phyloP scores from a whole-genome alignment of 2,113 vertebrate species.

The Brachionichthys hirsutus region DNA sequence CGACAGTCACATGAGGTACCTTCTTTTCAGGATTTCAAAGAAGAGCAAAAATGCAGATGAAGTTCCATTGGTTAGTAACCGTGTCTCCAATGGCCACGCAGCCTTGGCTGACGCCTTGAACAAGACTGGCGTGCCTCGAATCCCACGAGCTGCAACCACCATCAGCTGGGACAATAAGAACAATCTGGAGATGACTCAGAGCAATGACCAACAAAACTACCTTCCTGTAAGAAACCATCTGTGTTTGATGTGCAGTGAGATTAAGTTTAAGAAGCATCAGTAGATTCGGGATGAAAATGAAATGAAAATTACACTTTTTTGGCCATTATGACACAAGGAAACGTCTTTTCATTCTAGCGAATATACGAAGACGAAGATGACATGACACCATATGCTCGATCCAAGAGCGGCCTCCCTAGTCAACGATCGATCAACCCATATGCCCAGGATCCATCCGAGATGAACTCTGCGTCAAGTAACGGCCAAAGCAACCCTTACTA shows the following conservation, averaged over 20 bases:
- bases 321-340: not conserved
- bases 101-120: not conserved
- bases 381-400: not conserved
- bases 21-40: no score
- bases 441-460: not conserved
- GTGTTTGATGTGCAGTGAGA: not conserved
- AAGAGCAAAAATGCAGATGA: no score
- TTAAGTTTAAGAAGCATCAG: no score
- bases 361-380: not conserved
- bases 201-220: not conserved
- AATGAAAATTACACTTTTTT: not conserved
- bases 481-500: not conserved
- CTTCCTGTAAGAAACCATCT: not conserved
- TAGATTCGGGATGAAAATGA: no score
- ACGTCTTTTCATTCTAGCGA: not conserved
- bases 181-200: slow-evolving; percentile 1
- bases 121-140: not conserved
- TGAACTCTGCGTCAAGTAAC: not conserved
- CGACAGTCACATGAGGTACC: no score
- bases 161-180: not conserved
- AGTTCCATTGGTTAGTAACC: not conserved
- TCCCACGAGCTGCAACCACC: not conserved
- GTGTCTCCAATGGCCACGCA: not conserved
- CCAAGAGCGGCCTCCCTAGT: not conserved
- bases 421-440: not conserved